These are phyloP conservation scores for Anguilla obscura DNA, from an alignment of 2,797 vertebrate species.

Conservation along the genomic window DNA sequence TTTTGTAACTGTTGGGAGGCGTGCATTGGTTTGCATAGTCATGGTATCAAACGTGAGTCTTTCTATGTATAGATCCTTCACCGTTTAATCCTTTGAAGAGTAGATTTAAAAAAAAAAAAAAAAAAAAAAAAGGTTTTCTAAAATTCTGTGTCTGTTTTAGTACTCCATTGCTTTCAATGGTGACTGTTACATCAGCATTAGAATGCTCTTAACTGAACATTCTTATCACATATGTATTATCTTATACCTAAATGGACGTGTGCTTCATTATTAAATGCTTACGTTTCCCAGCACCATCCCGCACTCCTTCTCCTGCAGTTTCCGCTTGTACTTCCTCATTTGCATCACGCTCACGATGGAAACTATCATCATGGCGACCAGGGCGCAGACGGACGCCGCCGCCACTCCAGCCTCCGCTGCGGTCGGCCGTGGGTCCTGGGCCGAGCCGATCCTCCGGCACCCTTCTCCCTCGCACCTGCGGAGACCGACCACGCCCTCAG, in stretches of 20 bases:
- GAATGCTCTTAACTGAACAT: not conserved
- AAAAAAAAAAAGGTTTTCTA: too few species aligned
- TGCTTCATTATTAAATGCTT: not conserved
- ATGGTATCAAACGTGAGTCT: not conserved
- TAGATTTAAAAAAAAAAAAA: too few species aligned
- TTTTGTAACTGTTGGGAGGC: not conserved
- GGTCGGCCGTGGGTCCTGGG: slow-evolving; percentile 62
- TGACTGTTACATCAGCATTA: not conserved
- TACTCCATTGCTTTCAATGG: too few species aligned
- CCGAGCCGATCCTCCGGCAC: slow-evolving; percentile 77
- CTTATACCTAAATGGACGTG: not conserved
- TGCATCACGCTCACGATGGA: slow-evolving; percentile 73
- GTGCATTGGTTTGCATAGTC: not conserved
- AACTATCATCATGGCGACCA: slow-evolving; percentile 79
- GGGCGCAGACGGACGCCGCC: slow-evolving; percentile 72
- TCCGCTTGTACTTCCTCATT: slow-evolving; percentile 70
- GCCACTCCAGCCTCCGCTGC: slow-evolving; percentile 66
- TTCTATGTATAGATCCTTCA: too few species aligned
- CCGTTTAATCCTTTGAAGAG: too few species aligned
- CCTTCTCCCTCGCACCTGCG: slow-evolving; percentile 75
- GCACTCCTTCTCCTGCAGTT: not conserved
- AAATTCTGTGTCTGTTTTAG: too few species aligned
- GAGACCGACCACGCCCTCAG: not conserved
- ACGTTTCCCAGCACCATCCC: not conserved
- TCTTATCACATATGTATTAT: not conserved